Evolutionary conservation across 2,113 vertebrate species (phyloP), one percentile per base, ranked within the genome.

Genomic region (Scophthalmus maximus): DNA sequence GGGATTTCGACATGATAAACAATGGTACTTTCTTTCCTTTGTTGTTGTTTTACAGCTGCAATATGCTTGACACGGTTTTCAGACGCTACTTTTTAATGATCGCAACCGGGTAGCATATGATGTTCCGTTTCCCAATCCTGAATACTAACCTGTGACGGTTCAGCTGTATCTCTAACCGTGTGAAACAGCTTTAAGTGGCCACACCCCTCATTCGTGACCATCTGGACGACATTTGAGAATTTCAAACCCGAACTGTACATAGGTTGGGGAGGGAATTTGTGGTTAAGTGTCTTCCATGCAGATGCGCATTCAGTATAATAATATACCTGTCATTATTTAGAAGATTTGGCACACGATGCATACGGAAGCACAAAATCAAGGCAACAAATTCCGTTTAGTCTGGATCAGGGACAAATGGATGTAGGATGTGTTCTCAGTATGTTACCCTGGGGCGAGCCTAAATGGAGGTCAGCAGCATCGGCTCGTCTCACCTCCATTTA

Each of bases 391-490:
- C n/a, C 51, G 59, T 64, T 46, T 9, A 49, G 29, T n/a, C 18
- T 26, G 29, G 22, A 60, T 17, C 22, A 49, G 49, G 38, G 55
- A 34, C 1, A 1, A 81, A 49, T 25, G 7, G 26, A 60, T 55
- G 22, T 26, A 18, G 8, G 27, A 63, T 53, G 49, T 15, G 64
- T 49, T 47, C 63, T 23, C 10, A 27, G 30, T 30, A 67, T 44
- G 23, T 22, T 40, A 71, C 30, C 26, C 22, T 53, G 6, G 55
- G 6, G 53, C 8, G 1, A 14, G n/a, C 46, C 9, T 22, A 18
- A 58, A 68, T 30, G 55, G 42, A 66, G 49, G 57, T 53, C 53
- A 78, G 7, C 55, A 23, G 60, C 68, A 80, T 64, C 47, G 18
- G 27, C 40, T 65, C 20, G 10, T 64, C 36, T 73, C 18, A 50